Base-by-base conservation (phyloP, 1,140 invertebrate species). In the Pseudomyrmex pallidus region DNA sequence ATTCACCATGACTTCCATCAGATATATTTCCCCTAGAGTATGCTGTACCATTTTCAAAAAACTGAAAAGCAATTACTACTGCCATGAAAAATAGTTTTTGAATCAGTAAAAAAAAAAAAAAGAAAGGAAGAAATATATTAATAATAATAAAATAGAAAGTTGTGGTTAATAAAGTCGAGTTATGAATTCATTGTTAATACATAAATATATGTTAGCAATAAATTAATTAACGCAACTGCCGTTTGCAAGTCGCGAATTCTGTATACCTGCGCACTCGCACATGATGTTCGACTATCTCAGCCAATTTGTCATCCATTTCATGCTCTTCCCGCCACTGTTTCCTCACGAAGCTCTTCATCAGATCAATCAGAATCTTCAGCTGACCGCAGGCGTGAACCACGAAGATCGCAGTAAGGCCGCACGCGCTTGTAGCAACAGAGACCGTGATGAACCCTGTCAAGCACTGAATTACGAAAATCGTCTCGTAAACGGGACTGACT, bases 1-100 rank as follows among this genome's bases (percentile, higher is more conserved):
- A 56, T 90, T 91, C 12, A 89, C 90, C 5, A 90, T 50, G 9
- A 91, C 80, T 86, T 92, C 91, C 5, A 92, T 83, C 12, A 92
- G 68, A 76, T 87, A 90, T 57, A 91, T 83, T 78, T 89, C 84
- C 7, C 90, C 90, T 10, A 92, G 76, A 54, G 90, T 74, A 64
- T 50, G 15, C 9, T 82, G 52, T 13, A 82, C 68, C 25, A 82
- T 52, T 22, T 20, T 22, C 25, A 82, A 74, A 82, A 82, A 82
- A 52, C 68, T 82, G 12, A 82, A 82, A 80, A 68, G 12, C 3
- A 61, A 72, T 74, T 61, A 44, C 0, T 12, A 12, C 35, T 44
- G 2, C 10, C 8, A 5, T 59, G 13, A 74, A 63, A 62, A 48
- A 46, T 0, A 13, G 1, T 54, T 7, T 13, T 15, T 46, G 8